Evolutionary conservation across 1,140 invertebrate genomes (phyloP).

Genomic region (Apocrypta bakeri): DNA sequence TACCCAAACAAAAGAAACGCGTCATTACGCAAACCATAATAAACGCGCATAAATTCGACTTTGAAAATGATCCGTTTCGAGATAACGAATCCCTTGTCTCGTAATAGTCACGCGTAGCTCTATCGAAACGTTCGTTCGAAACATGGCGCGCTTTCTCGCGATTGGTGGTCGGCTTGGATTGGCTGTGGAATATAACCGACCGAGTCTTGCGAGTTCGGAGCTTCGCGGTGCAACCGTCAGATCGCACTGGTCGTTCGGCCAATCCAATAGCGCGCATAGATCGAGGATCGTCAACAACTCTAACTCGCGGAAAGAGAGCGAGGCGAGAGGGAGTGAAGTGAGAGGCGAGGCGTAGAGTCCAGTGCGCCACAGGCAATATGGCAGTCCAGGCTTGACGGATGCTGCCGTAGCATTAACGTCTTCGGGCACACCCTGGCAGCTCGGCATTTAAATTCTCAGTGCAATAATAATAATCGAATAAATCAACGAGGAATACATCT

Average conservation of each 20-base stretch:
- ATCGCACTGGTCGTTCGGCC: not conserved
- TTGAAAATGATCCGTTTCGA: too few relatives aligned
- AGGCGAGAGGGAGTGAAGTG: not conserved
- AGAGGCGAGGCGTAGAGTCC: not conserved
- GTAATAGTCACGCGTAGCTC: too few relatives aligned
- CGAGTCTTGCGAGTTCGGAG: not conserved
- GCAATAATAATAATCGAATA: not conserved
- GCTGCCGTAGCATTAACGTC: not conserved
- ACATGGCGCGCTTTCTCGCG: too few relatives aligned
- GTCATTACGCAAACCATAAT: too few relatives aligned
- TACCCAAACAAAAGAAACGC: too few relatives aligned
- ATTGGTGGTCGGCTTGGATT: too few relatives aligned
- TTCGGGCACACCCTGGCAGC: constrained; percentile 29
- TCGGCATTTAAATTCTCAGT: not conserved
- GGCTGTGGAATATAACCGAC: too few relatives aligned
- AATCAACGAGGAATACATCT: too few relatives aligned
- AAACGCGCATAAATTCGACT: too few relatives aligned
- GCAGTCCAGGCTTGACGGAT: constrained; percentile 52
- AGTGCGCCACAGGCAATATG: constrained; percentile 56
- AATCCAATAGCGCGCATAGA: not conserved
- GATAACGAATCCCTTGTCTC: too few relatives aligned
- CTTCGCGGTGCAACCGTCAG: not conserved
- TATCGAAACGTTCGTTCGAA: too few relatives aligned
- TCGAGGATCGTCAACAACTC: not conserved
- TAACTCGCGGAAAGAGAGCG: constrained; percentile 1